Conservation (phyloP, 2,888 invertebrate genomes). For the Rhagonycha fulva region DNA sequence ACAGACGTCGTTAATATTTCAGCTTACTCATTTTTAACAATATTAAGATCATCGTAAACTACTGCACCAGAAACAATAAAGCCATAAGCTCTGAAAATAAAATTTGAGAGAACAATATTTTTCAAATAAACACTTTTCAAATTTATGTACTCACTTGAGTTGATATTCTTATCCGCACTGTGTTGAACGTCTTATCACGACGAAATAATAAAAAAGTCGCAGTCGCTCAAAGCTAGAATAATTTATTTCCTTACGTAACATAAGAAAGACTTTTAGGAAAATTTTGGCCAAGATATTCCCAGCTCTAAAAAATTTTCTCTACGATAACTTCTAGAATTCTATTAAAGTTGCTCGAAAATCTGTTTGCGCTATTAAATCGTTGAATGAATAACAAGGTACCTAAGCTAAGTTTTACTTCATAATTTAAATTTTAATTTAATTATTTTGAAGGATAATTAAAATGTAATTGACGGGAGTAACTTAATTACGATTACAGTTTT, state of each 20-base stretch:
- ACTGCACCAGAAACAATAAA: not conserved
- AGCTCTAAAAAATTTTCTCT: not conserved
- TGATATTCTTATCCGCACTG: not conserved
- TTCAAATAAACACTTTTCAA: not conserved
- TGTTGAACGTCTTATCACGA: not conserved
- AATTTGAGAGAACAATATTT: not conserved
- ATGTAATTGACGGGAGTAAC: not conserved
- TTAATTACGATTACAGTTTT: not conserved
- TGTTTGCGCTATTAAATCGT: not conserved
- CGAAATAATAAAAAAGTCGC: not conserved
- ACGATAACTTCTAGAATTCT: not conserved
- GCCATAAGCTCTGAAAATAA: not conserved
- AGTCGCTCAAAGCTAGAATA: not conserved
- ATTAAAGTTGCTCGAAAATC: not conserved
- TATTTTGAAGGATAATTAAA: not conserved
- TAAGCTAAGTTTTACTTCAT: not conserved
- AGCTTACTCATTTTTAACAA: too few species aligned
- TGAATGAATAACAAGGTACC: not conserved
- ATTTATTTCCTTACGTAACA: not conserved
- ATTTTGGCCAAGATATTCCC: not conserved
- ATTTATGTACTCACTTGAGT: not conserved
- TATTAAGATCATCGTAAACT: not conserved
- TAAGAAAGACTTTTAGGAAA: not conserved
- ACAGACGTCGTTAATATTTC: too few species aligned
- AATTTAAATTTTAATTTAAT: not conserved